Percentiles rank a stretch among this genome's conserved stretches.
Conservation (phyloP, 2,888 invertebrate species). For the Hololepta plana region DNA sequence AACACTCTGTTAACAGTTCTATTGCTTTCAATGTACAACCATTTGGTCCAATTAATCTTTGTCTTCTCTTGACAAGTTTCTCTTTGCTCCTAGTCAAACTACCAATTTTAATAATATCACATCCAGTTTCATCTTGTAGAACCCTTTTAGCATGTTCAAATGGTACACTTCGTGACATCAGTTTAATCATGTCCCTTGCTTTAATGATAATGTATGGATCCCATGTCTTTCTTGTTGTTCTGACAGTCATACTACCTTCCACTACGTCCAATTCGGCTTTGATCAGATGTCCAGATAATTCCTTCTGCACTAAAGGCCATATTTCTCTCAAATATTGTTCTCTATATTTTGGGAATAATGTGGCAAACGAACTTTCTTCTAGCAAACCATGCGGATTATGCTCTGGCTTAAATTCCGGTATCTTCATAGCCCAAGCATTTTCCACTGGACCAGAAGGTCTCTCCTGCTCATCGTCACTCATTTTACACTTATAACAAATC, state of each 20-base stretch:
- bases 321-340: constrained; percentile 89
- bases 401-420: constrained; percentile 71
- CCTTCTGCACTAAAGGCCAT: constrained; percentile 88
- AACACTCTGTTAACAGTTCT: constrained; percentile 89
- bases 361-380: constrained; percentile 92
- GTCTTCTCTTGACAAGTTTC: constrained; percentile 86
- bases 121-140: constrained; percentile 75
- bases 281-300: constrained; percentile 58
- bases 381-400: constrained; percentile 79
- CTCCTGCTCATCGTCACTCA: constrained; percentile 23
- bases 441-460: constrained; percentile 42
- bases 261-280: constrained; percentile 81
- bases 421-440: constrained; percentile 73
- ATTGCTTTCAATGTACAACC: constrained; percentile 97
- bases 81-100: constrained; percentile 79
- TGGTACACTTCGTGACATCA: constrained; percentile 89
- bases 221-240: constrained; percentile 93
- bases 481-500: too few relatives aligned
- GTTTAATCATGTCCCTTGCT: constrained; percentile 87
- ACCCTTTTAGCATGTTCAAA: constrained; percentile 85
- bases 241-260: constrained; percentile 88
- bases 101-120: constrained; percentile 94
- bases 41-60: constrained; percentile 89
- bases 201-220: constrained; percentile 96
- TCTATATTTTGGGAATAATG: constrained; percentile 91